Conservation (phyloP, 2,797 vertebrate genomes). For the Phrynocephalus forsythii region DNA sequence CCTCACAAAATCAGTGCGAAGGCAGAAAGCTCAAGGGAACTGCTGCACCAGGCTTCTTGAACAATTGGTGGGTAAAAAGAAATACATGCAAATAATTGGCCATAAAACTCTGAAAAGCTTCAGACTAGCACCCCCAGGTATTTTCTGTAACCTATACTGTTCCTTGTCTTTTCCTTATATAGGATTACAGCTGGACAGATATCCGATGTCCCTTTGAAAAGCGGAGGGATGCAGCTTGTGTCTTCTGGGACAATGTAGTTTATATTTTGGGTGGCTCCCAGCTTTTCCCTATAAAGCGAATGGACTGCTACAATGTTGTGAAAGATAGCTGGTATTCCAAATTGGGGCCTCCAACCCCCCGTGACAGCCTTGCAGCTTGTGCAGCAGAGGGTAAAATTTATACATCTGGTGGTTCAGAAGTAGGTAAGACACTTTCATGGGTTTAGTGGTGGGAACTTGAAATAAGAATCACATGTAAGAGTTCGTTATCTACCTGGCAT, state of each 20-base stretch:
- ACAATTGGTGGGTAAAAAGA: not conserved
- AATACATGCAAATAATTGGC: conserved; percentile 54
- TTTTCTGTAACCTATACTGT: conserved; percentile 63
- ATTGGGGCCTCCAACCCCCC: conserved; percentile 93
- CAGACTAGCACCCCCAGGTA: conserved; percentile 66
- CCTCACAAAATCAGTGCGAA: not conserved
- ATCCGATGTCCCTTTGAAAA: conserved; percentile 99
- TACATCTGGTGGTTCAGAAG: conserved; percentile 97
- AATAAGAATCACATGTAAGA: not conserved
- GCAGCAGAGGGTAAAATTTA: conserved; percentile 97
- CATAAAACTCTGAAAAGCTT: conserved; percentile 70
- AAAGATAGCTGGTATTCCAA: conserved; percentile 99
- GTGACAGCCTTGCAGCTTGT: conserved; percentile 97
- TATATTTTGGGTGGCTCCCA: conserved; percentile 98
- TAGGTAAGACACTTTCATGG: conserved; percentile 82
- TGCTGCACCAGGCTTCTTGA: not conserved
- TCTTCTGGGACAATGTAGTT: conserved; percentile 99
- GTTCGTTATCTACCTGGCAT: not conserved
- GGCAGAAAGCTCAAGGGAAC: not conserved
- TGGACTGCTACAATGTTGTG: conserved; percentile 99
- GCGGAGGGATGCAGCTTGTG: conserved; percentile 92
- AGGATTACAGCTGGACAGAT: conserved; percentile 98
- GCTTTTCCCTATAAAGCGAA: conserved; percentile 97
- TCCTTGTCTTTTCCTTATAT: conserved; percentile 65
- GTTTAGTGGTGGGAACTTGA: not conserved